Evolutionary conservation across 2,113 vertebrate genomes (phyloP).

Genomic region (Cyrtonyx montezumae): DNA sequence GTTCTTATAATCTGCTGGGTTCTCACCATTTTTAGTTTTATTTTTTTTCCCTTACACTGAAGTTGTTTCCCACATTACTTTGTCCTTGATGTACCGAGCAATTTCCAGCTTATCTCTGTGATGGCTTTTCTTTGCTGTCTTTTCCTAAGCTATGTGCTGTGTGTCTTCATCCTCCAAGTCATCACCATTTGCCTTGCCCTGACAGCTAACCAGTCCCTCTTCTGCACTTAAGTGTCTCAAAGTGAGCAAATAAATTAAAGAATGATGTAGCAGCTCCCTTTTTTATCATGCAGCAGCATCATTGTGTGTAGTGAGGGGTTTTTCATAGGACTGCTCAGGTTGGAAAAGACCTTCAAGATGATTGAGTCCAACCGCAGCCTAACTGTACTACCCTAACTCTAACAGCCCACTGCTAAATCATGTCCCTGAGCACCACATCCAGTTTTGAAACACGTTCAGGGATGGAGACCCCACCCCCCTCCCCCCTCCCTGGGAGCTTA

Average conservation of each 20-base stretch:
- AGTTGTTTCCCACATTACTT: background rate
- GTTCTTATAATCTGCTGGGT: background rate
- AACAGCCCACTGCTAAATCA: too few relatives aligned
- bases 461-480: too few relatives aligned
- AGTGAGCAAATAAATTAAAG: background rate
- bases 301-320: background rate
- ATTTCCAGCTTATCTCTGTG: background rate
- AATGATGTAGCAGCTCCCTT: background rate
- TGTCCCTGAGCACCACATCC: too few relatives aligned
- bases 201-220: background rate
- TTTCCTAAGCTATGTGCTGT: background rate
- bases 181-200: background rate
- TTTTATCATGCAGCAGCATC: background rate
- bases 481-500: too few relatives aligned
- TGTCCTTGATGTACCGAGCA: background rate
- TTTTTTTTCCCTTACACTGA: background rate
- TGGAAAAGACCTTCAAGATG: too few relatives aligned
- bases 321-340: too few relatives aligned
- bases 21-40: background rate
- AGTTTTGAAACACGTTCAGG: too few relatives aligned
- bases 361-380: too few relatives aligned
- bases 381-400: too few relatives aligned
- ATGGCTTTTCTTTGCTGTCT: background rate
- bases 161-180: background rate
- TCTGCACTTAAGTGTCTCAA: background rate